Evolutionary conservation across 2,797 vertebrate species (phyloP), one percentile per base, ranked within the genome.

Genomic region (Tapera naevia): DNA sequence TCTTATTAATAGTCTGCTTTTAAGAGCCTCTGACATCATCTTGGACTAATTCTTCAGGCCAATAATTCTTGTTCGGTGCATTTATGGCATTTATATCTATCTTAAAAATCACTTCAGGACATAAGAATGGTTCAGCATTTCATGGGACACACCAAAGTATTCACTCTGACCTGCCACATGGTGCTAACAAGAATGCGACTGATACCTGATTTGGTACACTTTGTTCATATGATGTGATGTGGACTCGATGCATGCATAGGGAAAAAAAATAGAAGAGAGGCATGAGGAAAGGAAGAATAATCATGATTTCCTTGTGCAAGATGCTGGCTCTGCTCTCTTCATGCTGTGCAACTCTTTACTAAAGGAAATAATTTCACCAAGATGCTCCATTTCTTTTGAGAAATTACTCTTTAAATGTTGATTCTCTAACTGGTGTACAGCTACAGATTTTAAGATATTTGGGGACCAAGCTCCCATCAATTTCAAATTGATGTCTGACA

Each of bases 351-450:
- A 75, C 89, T 91, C 58, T 83, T 86, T 91, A 85, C 82, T 92
- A 61, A 89, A 93, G 89, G 87, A 95, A 94, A 94, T 91, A 58
- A 92, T 83, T 92, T 91, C 66, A 61, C 81, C 14, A 50, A 80
- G 91, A 91, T 25, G 37, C 37, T 92, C 56, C 3, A 7, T 76
- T 94, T 92, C 82, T 86, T 94, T 75, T 2, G 3, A 69, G 80
- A 80, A 92, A 92, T 89, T 88, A 88, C 39, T 86, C 76, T 88
- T 64, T 43, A 86, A 93, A 85, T 75, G 82, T 62, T 60, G 92
- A 79, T 86, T 92, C 80, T 92, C 93, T 93, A 95, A 91, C 92
- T 95, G 89, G 67, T 86, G 43, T 85, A 81, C 54, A 83, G 56
- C 62, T 95, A 39, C 56, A 86, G 94, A 86, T 66, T 88, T 89